phyloP scores from a whole-genome alignment of 1,140 invertebrate genomes.

The Camponotus vicinus region DNA sequence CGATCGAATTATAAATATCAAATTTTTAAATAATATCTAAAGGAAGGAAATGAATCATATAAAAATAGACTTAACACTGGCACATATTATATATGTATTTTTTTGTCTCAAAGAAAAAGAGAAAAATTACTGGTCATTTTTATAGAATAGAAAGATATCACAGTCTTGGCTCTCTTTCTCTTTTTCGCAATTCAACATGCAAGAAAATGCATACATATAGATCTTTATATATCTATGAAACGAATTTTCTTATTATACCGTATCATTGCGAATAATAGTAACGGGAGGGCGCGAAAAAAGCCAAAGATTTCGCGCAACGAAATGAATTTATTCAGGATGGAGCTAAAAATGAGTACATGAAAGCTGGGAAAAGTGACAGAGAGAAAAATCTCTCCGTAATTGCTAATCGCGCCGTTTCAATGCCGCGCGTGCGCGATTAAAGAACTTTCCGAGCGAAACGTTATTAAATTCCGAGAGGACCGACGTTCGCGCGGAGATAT shows the following conservation, averaged over 20 bases:
- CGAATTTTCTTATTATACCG: slow-evolving; percentile 17
- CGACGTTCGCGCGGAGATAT: slow-evolving; percentile 51
- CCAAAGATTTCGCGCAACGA: slow-evolving; percentile 26
- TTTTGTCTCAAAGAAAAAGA: no score
- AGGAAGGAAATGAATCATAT: background rate
- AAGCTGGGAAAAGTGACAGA: slow-evolving; percentile 26
- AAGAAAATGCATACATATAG: no score
- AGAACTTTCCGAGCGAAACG: slow-evolving; percentile 55
- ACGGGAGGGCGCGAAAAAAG: background rate
- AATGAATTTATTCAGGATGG: slow-evolving; percentile 36
- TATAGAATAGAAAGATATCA: no score
- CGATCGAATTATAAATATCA: background rate
- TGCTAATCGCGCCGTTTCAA: slow-evolving; percentile 57
- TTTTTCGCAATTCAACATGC: no score
- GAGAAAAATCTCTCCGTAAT: slow-evolving; percentile 56
- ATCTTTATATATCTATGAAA: no score
- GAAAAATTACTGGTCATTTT: no score
- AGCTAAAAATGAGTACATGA: slow-evolving; percentile 13
- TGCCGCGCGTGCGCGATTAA: slow-evolving; percentile 60
- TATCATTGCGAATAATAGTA: slow-evolving; percentile 19
- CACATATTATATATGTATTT: no score
- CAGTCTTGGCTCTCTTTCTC: no score
- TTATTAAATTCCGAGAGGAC: slow-evolving; percentile 63
- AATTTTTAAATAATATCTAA: background rate
- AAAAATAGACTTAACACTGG: no score